These are phyloP conservation scores for Podiceps cristatus DNA, from an alignment of 2,113 vertebrate species.

Conservation along the genomic window DNA sequence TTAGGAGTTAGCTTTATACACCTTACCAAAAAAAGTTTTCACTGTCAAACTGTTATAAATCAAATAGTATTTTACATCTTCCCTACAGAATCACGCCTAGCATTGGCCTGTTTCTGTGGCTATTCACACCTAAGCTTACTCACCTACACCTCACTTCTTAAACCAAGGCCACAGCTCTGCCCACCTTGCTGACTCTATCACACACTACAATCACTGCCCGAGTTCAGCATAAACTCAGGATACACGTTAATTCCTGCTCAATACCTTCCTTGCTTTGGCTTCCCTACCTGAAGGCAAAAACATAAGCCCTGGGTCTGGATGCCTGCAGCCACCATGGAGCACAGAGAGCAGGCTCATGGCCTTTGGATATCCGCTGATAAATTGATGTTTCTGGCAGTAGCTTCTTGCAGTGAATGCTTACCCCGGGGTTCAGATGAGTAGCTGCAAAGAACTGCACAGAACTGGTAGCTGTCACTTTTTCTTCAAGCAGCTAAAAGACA, in stretches of 20 bases:
- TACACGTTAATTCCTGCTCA: neutral
- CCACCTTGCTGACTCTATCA: neutral
- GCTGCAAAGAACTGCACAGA: neutral
- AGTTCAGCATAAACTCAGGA: neutral
- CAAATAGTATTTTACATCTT: neutral
- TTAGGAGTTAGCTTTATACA: neutral
- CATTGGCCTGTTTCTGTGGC: neutral
- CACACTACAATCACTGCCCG: fast-evolving
- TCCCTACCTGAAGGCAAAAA: neutral
- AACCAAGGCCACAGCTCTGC: neutral
- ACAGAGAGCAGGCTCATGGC: neutral
- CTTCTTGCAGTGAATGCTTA: neutral
- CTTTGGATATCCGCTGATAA: neutral
- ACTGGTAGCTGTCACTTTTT: neutral
- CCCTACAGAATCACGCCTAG: neutral
- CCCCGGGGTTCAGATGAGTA: neutral
- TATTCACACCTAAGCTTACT: neutral
- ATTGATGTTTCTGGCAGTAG: neutral
- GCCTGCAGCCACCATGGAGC: neutral
- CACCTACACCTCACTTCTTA: neutral
- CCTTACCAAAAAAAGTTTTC: neutral
- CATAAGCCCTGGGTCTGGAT: neutral
- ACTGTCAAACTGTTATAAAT: neutral
- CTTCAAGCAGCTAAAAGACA: neutral
- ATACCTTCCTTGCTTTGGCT: neutral